phyloP scores from a whole-genome alignment of 2,888 invertebrate genomes.

The Andrena chrysosceles region DNA sequence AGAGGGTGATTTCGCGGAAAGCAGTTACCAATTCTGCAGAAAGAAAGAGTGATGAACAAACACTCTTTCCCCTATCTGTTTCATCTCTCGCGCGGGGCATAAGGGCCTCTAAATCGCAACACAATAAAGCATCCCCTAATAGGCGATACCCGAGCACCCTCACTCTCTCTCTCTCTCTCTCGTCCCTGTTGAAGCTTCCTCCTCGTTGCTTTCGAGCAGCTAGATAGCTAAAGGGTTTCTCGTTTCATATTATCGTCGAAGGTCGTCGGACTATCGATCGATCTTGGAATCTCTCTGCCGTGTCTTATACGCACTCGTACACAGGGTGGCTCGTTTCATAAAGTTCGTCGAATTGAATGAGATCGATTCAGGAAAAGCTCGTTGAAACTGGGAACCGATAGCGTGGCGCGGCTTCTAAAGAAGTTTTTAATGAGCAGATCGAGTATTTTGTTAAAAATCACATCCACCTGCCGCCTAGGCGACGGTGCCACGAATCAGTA shows the following conservation, averaged over 20 bases:
- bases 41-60: slow-evolving; percentile 43
- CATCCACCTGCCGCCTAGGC: too few relatives aligned
- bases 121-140: slow-evolving; percentile 66
- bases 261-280: background rate
- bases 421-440: too few relatives aligned
- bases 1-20: slow-evolving; percentile 11
- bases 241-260: slow-evolving; percentile 38
- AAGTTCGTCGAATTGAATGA: background rate
- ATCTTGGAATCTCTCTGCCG: slow-evolving; percentile 2
- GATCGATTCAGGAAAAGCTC: background rate
- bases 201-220: background rate
- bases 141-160: slow-evolving; percentile 42
- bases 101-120: slow-evolving; percentile 27
- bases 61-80: slow-evolving; percentile 9
- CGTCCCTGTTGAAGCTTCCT: slow-evolving; percentile 5
- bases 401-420: too few relatives aligned
- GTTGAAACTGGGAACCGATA: too few relatives aligned
- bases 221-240: slow-evolving; percentile 23
- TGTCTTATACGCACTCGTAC: background rate
- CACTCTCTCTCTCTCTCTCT: background rate
- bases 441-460: too few relatives aligned
- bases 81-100: background rate
- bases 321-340: background rate
- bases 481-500: background rate
- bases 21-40: slow-evolving; percentile 27